Conservation (phyloP, 2,888 invertebrate genomes). For the Odontomyia ornata region DNA sequence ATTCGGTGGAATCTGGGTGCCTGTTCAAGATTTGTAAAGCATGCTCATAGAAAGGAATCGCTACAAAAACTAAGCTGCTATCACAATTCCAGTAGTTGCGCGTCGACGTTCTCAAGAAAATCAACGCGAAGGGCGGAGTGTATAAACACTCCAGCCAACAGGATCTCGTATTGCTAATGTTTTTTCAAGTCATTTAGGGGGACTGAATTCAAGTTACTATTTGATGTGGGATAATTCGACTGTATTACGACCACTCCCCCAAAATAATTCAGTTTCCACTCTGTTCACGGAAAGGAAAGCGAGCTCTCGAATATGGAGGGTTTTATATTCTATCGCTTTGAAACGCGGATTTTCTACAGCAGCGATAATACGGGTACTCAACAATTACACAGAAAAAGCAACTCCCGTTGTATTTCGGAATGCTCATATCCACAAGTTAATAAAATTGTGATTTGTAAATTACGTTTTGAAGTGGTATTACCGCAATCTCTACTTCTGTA, state of each 20-base stretch:
- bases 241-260: slow-evolving; percentile 1
- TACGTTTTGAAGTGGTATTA: background rate
- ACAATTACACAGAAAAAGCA: no score
- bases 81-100: background rate
- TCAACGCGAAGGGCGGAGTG: slow-evolving; percentile 12
- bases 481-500: no score
- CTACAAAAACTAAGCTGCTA: background rate
- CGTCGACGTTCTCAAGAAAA: background rate
- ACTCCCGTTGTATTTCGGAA: no score
- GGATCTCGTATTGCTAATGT: background rate
- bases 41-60: slow-evolving; percentile 6
- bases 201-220: background rate
- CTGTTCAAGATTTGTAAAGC: background rate
- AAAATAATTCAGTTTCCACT: background rate
- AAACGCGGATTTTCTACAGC: background rate
- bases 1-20: background rate
- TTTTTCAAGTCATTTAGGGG: background rate
- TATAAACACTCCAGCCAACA: slow-evolving; percentile 11
- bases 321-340: background rate
- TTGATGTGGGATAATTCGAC: background rate
- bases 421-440: no score
- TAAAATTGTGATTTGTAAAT: background rate
- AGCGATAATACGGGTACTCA: no score
- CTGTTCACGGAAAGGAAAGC: background rate
- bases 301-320: slow-evolving; percentile 1